phyloP scores from a whole-genome alignment of 2,797 vertebrate species.

The Rhadinocentrus ornatus region DNA sequence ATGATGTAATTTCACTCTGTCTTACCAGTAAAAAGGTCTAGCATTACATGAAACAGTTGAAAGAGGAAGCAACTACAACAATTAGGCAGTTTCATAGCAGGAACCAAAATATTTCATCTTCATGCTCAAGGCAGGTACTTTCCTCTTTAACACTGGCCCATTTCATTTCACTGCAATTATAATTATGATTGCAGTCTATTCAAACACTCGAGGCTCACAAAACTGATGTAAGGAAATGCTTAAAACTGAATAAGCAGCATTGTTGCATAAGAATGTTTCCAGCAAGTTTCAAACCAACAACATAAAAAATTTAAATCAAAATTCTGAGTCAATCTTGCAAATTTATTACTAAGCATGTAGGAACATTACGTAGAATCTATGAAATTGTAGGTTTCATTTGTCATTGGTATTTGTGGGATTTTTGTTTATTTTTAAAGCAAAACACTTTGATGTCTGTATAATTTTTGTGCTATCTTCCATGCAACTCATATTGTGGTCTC shows the following conservation, averaged over 20 bases:
- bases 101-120: conserved; percentile 8
- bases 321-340: background rate
- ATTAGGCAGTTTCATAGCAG: conserved; percentile 1
- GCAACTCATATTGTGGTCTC: no score
- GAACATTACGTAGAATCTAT: no score
- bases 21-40: background rate
- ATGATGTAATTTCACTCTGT: conserved; percentile 1
- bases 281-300: background rate
- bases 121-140: background rate
- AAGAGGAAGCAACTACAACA: conserved; percentile 5
- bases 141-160: background rate
- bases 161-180: background rate
- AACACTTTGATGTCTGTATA: no score
- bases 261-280: background rate
- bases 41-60: background rate
- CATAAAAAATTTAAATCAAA: background rate
- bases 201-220: background rate
- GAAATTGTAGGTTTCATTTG: no score
- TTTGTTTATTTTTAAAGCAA: no score
- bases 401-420: no score
- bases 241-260: background rate
- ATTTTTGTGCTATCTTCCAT: no score
- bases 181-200: background rate
- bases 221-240: background rate
- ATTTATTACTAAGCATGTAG: background rate